These are phyloP conservation scores for Diarsia rubi DNA, from an alignment of 2,888 invertebrate genomes.

Conservation along the genomic window DNA sequence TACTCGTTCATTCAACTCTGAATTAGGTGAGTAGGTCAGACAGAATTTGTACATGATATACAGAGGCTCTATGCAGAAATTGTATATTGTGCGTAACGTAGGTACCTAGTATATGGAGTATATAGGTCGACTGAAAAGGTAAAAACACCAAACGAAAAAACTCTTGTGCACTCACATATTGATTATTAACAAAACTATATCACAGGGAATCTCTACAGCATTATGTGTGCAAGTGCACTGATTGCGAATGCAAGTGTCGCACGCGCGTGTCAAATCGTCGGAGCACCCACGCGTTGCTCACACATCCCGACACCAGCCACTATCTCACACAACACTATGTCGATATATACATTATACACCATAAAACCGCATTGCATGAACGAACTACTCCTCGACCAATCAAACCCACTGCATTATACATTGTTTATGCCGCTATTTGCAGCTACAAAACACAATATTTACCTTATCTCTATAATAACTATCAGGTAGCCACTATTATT, in stretches of 20 bases:
- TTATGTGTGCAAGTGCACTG: conserved; percentile 72
- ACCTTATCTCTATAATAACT: conserved; percentile 50
- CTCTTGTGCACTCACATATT: background rate
- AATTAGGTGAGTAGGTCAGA: background rate
- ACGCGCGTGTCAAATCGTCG: conserved; percentile 85
- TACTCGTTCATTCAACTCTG: background rate
- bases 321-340: conserved; percentile 61
- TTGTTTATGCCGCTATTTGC: conserved; percentile 39
- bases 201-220: conserved; percentile 47
- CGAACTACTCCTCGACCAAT: conserved; percentile 41
- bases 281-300: conserved; percentile 77
- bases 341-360: conserved; percentile 38
- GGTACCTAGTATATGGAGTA: background rate
- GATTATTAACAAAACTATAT: conserved; percentile 24
- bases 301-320: conserved; percentile 53
- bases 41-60: too few species aligned
- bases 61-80: background rate
- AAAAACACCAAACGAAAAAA: background rate
- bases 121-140: background rate
- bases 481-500: conserved; percentile 42
- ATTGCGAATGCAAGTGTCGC: conserved; percentile 85
- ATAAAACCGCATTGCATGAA: conserved; percentile 38
- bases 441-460: conserved; percentile 48
- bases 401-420: conserved; percentile 22
- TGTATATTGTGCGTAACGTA: background rate